Evolutionary conservation across 2,888 invertebrate genomes (phyloP).

Genomic region (Drosophila nr. perissopoda): DNA sequence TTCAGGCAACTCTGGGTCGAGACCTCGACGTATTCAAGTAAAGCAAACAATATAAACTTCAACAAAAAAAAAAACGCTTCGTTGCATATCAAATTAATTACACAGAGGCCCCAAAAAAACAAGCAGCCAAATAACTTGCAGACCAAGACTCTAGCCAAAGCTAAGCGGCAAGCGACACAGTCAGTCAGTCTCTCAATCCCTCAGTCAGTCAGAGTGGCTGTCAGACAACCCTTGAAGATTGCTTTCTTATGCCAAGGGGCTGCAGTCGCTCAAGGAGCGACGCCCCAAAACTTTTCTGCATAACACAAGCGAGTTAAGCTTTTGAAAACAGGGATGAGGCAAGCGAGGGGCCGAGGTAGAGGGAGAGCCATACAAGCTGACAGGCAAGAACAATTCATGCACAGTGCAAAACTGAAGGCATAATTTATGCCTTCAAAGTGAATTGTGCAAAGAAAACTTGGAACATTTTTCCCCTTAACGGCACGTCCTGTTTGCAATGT

Average conservation of each 20-base stretch:
- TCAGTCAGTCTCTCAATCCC: constrained; percentile 16
- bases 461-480: constrained; percentile 64
- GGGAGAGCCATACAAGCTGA: constrained; percentile 55
- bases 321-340: constrained; percentile 12
- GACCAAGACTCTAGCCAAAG: constrained; percentile 24
- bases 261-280: constrained; percentile 48
- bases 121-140: constrained; percentile 37
- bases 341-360: constrained; percentile 2
- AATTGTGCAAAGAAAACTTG: constrained; percentile 73
- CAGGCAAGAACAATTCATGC: constrained; percentile 64
- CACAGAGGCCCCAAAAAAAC: constrained; percentile 44
- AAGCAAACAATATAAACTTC: constrained; percentile 79
- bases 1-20: constrained; percentile 63
- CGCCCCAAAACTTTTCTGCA: constrained; percentile 64
- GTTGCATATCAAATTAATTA: constrained; percentile 80
- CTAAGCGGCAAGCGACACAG: constrained; percentile 21
- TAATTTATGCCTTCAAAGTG: constrained; percentile 80
- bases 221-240: constrained; percentile 80
- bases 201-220: constrained; percentile 41
- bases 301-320: constrained; percentile 71
- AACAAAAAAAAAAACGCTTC: constrained; percentile 66
- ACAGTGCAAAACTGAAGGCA: constrained; percentile 78
- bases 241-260: constrained; percentile 73
- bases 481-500: constrained; percentile 46
- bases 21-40: constrained; percentile 65